phyloP scores from a whole-genome alignment of 2,797 vertebrate genomes.

The Phrynocephalus vlangalii region DNA sequence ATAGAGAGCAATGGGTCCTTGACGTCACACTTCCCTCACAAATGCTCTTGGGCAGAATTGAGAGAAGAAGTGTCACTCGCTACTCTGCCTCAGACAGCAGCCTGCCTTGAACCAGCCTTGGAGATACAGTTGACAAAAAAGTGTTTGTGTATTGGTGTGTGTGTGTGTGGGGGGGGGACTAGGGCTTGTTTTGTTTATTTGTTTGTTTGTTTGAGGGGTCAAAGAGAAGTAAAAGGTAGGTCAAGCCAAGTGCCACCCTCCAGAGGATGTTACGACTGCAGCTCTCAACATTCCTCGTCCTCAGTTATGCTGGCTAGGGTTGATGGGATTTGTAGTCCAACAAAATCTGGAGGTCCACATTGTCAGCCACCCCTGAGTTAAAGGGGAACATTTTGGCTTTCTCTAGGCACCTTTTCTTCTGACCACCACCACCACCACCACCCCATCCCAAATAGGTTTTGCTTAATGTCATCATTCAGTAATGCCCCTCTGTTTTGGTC shows the following conservation, averaged over 20 bases:
- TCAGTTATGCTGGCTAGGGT: no score
- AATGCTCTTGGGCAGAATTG: not conserved
- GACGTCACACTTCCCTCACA: not conserved
- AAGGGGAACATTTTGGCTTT: not conserved
- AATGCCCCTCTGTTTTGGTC: not conserved
- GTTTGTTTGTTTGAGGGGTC: no score
- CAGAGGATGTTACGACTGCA: no score
- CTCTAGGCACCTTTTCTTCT: not conserved
- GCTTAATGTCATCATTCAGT: not conserved
- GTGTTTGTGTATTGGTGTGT: no score
- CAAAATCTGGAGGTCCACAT: not conserved
- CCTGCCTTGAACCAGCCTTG: not conserved
- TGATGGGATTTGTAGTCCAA: no score
- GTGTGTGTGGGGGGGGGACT: no score
- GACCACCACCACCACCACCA: not conserved
- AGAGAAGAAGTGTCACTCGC: not conserved
- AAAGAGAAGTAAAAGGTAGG: not conserved
- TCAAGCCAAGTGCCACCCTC: no score
- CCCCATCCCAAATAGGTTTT: not conserved
- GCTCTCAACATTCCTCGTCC: no score
- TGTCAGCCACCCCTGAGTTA: not conserved
- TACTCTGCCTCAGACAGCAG: not conserved
- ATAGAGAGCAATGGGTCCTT: not conserved
- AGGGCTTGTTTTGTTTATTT: no score
- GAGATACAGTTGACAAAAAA: no score